phyloP scores from a whole-genome alignment of 1,140 invertebrate genomes.

The Cephus cinctus region DNA sequence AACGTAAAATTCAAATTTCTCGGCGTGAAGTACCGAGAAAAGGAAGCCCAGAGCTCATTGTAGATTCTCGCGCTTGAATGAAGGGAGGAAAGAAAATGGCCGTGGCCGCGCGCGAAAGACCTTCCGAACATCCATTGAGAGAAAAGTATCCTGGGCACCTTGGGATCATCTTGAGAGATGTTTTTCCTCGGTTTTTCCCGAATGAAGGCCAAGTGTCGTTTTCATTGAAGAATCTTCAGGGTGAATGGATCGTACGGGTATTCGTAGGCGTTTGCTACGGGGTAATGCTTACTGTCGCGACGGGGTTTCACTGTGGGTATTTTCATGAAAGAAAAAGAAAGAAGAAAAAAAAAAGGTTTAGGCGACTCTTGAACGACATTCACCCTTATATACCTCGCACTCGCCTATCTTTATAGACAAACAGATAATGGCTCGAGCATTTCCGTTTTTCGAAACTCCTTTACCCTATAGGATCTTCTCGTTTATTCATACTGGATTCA shows the following conservation, averaged over 20 bases:
- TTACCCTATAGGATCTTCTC: too few relatives aligned
- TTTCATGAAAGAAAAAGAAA: constrained; percentile 7
- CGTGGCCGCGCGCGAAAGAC: neutral
- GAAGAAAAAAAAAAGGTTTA: constrained; percentile 8
- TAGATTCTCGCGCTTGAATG: too few relatives aligned
- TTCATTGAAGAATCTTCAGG: too few relatives aligned
- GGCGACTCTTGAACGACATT: too few relatives aligned
- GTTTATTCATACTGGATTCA: too few relatives aligned
- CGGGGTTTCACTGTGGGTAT: constrained; percentile 16
- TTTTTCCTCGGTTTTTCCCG: constrained; percentile 5
- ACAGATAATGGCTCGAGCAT: too few relatives aligned
- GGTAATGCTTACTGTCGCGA: constrained; percentile 15
- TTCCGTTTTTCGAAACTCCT: too few relatives aligned
- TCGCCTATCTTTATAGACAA: too few relatives aligned
- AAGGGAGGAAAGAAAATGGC: too few relatives aligned
- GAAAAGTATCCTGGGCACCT: constrained; percentile 1
- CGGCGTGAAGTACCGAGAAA: constrained; percentile 17
- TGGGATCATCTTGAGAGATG: neutral
- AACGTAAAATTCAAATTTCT: constrained; percentile 46
- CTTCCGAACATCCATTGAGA: constrained; percentile 20
- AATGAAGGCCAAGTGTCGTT: neutral
- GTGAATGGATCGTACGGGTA: constrained; percentile 12
- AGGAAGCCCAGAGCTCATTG: too few relatives aligned
- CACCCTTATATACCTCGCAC: too few relatives aligned
- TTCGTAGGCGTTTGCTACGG: constrained; percentile 8